phyloP scores from a whole-genome alignment of 2,888 invertebrate species.

The Leptopilina myrica region DNA sequence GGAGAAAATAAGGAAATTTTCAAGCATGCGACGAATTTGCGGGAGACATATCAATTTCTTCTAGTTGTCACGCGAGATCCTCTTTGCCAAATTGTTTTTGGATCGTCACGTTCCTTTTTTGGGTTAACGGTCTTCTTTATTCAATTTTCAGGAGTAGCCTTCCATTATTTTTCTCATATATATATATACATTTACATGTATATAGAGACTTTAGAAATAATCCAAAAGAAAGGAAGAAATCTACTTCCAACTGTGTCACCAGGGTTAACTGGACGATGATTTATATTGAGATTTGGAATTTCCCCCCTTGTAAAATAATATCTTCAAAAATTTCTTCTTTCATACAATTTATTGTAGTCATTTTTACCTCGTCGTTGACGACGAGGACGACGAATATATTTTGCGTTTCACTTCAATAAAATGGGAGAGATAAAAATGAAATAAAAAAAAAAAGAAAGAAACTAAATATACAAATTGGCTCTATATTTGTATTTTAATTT shows the following conservation, averaged over 20 bases:
- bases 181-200: background rate
- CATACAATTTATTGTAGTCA: conserved; percentile 9
- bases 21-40: background rate
- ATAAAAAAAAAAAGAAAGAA: background rate
- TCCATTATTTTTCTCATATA: background rate
- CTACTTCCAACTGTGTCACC: no score
- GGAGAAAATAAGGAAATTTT: no score
- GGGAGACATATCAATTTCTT: conserved; percentile 30
- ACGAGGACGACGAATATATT: no score
- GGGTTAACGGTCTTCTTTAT: conserved; percentile 9
- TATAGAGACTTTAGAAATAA: background rate
- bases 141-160: conserved; percentile 19
- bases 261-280: conserved; percentile 46
- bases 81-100: conserved; percentile 53
- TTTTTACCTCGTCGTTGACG: background rate
- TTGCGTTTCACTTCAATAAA: background rate
- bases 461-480: background rate
- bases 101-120: conserved; percentile 42
- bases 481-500: conserved; percentile 9
- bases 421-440: background rate
- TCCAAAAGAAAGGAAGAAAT: background rate
- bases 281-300: conserved; percentile 42
- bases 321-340: background rate
- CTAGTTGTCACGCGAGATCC: conserved; percentile 49
- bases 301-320: conserved; percentile 43